phyloP scores from a whole-genome alignment of 2,113 vertebrate genomes.

The Camelus bactrianus region DNA sequence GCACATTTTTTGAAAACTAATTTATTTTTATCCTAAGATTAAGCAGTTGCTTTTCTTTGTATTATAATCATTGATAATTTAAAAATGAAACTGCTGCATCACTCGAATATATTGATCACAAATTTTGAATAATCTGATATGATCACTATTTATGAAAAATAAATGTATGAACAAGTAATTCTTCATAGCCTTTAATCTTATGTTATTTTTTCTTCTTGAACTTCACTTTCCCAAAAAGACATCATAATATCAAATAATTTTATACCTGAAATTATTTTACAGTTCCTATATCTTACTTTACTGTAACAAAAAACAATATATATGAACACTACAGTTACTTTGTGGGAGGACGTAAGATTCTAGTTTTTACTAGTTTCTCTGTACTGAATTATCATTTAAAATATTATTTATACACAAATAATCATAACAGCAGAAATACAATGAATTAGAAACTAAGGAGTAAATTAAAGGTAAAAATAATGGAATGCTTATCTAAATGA shows the following conservation, averaged over 20 bases:
- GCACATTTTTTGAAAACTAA: neutral
- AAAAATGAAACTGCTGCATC: neutral
- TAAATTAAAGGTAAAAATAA: neutral
- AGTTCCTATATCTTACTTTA: neutral
- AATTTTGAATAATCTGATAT: neutral
- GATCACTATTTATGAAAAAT: neutral
- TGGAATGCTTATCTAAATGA: neutral
- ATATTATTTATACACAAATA: neutral
- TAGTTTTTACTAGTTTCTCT: neutral
- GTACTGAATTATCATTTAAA: neutral
- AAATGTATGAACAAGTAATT: neutral
- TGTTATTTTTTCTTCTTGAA: neutral
- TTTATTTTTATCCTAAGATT: neutral
- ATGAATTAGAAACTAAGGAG: neutral
- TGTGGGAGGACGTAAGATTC: neutral
- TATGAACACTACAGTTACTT: neutral
- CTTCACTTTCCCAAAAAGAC: neutral
- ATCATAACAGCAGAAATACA: neutral
- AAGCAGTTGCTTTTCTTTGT: neutral
- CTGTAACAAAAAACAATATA: neutral
- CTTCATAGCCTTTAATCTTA: neutral
- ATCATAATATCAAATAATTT: neutral
- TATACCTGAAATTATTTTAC: neutral
- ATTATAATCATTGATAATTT: neutral
- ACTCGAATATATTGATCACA: neutral